These are phyloP conservation scores for Drosophila stalkeri DNA, from an alignment of 2,888 invertebrate species.

Conservation along the genomic window DNA sequence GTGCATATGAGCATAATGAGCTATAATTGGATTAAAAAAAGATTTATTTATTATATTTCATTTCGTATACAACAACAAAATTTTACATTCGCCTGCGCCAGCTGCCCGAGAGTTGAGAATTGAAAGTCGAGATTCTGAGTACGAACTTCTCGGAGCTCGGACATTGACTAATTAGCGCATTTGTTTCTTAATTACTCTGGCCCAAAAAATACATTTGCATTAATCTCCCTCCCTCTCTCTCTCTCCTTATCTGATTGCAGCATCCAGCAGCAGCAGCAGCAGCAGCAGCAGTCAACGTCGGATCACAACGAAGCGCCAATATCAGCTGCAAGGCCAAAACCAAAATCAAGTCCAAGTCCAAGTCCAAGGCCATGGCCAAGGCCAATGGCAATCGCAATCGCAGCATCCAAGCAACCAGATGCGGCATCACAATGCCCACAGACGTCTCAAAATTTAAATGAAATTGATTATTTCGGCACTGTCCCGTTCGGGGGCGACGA, in stretches of 20 bases:
- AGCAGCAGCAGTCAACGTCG: slow-evolving; percentile 17
- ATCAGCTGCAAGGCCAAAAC: slow-evolving; percentile 26
- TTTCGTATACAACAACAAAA: slow-evolving; percentile 29
- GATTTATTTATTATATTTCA: slow-evolving; percentile 77
- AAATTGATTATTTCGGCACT: slow-evolving; percentile 69
- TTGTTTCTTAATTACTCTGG: slow-evolving; percentile 45
- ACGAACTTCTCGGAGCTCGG: slow-evolving; percentile 1
- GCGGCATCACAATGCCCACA: slow-evolving; percentile 61
- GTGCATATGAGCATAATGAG: slow-evolving; percentile 79
- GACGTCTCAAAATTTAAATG: slow-evolving; percentile 74
- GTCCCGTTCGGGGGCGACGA: slow-evolving; percentile 33
- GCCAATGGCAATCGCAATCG: background rate
- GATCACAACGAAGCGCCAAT: slow-evolving; percentile 44
- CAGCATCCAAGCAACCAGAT: slow-evolving; percentile 11
- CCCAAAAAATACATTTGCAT: slow-evolving; percentile 53
- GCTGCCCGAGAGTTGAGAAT: slow-evolving; percentile 26
- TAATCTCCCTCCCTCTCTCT: slow-evolving; percentile 38
- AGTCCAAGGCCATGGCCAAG: slow-evolving; percentile 14
- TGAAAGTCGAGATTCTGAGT: slow-evolving; percentile 6
- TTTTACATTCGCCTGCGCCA: slow-evolving; percentile 46
- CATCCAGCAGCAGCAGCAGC: slow-evolving; percentile 26
- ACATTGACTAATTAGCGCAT: slow-evolving; percentile 53
- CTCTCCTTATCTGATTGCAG: slow-evolving; percentile 12
- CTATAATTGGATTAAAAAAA: slow-evolving; percentile 81
- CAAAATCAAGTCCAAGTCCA: slow-evolving; percentile 9